A percentile compares a stretch with the other conserved stretches of the same genome.
phyloP scores from a whole-genome alignment of 2,113 vertebrate genomes.

The Bubo bubo region DNA sequence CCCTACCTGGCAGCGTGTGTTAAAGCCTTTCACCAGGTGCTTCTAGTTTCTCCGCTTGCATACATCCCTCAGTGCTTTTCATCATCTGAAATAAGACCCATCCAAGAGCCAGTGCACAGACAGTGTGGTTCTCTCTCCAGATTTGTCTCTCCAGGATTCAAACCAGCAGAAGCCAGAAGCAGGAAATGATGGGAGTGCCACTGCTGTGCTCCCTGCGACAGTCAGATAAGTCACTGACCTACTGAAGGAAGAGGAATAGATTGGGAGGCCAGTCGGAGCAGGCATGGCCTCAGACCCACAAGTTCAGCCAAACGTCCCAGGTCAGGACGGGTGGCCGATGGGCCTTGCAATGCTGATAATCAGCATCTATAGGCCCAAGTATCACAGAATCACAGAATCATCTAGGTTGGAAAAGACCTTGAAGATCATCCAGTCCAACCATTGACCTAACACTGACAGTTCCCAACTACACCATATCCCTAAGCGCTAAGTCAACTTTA shows the following conservation, averaged over 20 bases:
- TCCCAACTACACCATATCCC: no score
- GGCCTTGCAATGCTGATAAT: neutral
- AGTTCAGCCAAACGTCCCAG: neutral
- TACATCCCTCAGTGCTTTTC: neutral
- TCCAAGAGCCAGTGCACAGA: fast-evolving
- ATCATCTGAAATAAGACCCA: neutral
- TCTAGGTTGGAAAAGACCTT: no score
- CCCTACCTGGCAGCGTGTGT: neutral
- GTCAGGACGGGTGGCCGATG: neutral
- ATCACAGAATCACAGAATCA: no score
- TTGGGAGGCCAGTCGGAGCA: fast-evolving
- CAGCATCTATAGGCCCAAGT: neutral
- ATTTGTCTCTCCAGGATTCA: neutral
- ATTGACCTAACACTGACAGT: no score
- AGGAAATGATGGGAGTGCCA: neutral
- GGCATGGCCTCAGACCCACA: neutral
- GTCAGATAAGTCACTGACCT: neutral
- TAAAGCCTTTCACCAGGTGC: neutral
- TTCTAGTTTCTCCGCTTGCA: neutral
- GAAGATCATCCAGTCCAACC: no score
- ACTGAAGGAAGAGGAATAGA: neutral
- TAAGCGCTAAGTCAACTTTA: no score
- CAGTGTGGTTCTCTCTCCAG: neutral
- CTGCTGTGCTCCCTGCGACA: neutral
- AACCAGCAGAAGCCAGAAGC: neutral